Evolutionary conservation across 1,140 invertebrate species (phyloP).

Genomic region (Drosophila serrata): DNA sequence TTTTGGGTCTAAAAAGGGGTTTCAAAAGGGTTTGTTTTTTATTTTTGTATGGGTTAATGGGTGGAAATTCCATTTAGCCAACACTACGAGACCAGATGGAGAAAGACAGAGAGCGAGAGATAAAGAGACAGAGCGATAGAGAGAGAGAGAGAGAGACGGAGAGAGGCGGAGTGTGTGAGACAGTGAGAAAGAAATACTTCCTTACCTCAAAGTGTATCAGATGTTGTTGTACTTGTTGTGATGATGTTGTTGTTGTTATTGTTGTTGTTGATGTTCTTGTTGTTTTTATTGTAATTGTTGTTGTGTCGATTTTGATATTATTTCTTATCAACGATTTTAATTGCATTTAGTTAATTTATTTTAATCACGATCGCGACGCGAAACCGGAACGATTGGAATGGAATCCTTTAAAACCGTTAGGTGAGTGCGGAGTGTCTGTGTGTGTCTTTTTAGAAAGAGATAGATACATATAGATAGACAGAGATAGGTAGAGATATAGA

Average conservation of each 20-base stretch:
- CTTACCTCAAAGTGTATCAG: constrained; percentile 74
- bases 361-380: constrained; percentile 36
- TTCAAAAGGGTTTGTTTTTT: background rate
- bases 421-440: constrained; percentile 71
- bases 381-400: constrained; percentile 42
- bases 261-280: constrained; percentile 30
- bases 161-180: constrained; percentile 43
- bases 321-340: constrained; percentile 34
- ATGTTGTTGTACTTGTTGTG: constrained; percentile 39
- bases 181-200: constrained; percentile 70
- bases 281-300: constrained; percentile 45
- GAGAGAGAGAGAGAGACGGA: constrained; percentile 22
- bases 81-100: constrained; percentile 51
- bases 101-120: constrained; percentile 36
- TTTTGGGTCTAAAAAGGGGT: constrained; percentile 5
- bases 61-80: constrained; percentile 22
- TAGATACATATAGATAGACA: constrained; percentile 39
- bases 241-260: constrained; percentile 14
- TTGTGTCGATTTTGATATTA: constrained; percentile 47
- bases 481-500: constrained; percentile 17
- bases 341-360: constrained; percentile 42
- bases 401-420: constrained; percentile 49
- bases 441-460: constrained; percentile 42
- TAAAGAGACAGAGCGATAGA: constrained; percentile 10
- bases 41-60: constrained; percentile 15